Evolutionary conservation across 2,113 vertebrate species (phyloP).

Genomic region (Ranitomeya imitator): DNA sequence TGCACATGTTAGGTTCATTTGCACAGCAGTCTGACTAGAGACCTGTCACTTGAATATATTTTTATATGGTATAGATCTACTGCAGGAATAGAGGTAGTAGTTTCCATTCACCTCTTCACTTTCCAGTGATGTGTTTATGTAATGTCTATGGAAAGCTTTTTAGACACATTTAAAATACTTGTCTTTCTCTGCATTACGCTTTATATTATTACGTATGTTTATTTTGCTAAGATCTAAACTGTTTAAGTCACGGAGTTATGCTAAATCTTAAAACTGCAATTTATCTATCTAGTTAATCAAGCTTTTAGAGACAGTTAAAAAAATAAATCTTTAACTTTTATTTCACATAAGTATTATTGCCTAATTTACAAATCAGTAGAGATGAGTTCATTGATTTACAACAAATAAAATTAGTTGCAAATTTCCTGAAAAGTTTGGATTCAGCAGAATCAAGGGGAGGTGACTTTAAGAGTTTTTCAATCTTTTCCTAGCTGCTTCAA

Average conservation of each 20-base stretch:
- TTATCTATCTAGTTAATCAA: not conserved
- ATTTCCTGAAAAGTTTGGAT: too few relatives aligned
- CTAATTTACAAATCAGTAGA: too few relatives aligned
- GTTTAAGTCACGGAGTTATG: not conserved
- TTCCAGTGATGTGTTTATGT: slow-evolving; percentile 46
- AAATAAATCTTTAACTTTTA: not conserved
- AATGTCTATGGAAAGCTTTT: slow-evolving; percentile 45
- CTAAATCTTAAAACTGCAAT: not conserved
- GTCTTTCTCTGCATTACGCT: not conserved
- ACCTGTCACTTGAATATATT: slow-evolving; percentile 28
- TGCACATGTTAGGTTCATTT: slow-evolving; percentile 15
- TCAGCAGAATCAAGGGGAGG: too few relatives aligned
- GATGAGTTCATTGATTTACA: too few relatives aligned
- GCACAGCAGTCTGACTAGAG: not conserved
- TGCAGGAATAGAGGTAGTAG: slow-evolving; percentile 23
- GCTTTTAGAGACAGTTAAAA: not conserved
- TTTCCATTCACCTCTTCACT: slow-evolving; percentile 16
- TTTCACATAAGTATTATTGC: not conserved
- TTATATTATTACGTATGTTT: slow-evolving; percentile 30
- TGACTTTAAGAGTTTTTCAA: too few relatives aligned
- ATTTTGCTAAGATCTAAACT: not conserved
- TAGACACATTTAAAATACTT: slow-evolving; percentile 35
- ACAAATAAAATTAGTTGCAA: too few relatives aligned
- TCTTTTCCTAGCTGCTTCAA: too few relatives aligned
- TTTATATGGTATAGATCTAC: slow-evolving; percentile 35